Base-by-base conservation (phyloP, 2,113 vertebrate species). In the Mionectes macconnelli region DNA sequence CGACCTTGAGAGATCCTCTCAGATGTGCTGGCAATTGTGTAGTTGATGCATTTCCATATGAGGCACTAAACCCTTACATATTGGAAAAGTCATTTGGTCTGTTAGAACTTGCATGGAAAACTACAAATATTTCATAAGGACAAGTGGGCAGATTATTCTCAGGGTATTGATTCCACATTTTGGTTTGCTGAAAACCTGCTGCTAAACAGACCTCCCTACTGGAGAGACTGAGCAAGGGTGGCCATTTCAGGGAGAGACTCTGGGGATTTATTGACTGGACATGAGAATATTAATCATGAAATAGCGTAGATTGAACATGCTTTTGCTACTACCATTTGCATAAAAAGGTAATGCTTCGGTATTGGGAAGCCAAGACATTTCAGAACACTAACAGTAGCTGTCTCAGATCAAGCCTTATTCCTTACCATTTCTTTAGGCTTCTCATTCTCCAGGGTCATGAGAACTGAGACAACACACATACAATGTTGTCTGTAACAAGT, bases 61-160 rank as follows among this genome's bases (percentile, higher is more conserved):
- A 70, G 89, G 39, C 86, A 87, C 84, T 96, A 93, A 90, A 93
- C 30, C 20, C 50, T 74, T 55, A 64, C 33, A 23, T 91, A 95
- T 75, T 49, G 76, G 84, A 95, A 95, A 97, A 97, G 89, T 70
- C 59, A 96, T 91, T 88, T 82, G 60, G 53, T 60, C 92, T 42
- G 24, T 89, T 87, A 96, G 81, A 95, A 91, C 37, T 91, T 85
- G 82, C 67, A 88, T 94, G 87, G 75, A 82, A 90, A 96, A 96
- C 89, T 62, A 94, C 69, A 96, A 91, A 91, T 95, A 94, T 94
- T 97, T 97, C 89, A 85, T 95, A 93, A 87, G 82, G 52, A 89
- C 59, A 86, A 73, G 75, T 35, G 55, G 87, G 50, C 44, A 96
- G 94, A 95, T 93, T 84, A 75, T 89, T 91, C 91, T 80, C 81